Percentiles rank a stretch among this genome's conserved stretches.
Evolutionary conservation across 2,888 invertebrate species (phyloP).

Genomic region (Spodoptera exigua): DNA sequence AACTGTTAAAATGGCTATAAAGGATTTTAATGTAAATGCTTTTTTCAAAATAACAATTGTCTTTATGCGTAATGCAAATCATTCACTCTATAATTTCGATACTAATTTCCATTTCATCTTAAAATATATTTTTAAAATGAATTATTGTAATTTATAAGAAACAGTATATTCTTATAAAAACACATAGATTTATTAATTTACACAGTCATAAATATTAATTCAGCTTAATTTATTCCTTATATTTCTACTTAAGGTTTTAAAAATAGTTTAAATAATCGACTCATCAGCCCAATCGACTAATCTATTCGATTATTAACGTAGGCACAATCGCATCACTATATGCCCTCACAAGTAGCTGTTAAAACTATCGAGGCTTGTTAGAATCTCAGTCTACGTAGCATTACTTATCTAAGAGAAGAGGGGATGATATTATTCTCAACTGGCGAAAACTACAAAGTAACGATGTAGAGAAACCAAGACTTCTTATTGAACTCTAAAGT

Average conservation of each 20-base stretch:
- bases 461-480: slow-evolving; percentile 18
- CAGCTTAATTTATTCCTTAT: slow-evolving; percentile 19
- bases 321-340: slow-evolving; percentile 71
- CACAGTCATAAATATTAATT: slow-evolving; percentile 32
- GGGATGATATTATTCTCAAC: slow-evolving; percentile 17
- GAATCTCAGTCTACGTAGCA: slow-evolving; percentile 56
- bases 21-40: too few species aligned
- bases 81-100: too few species aligned
- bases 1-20: too few species aligned
- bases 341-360: slow-evolving; percentile 71
- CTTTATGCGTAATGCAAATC: too few species aligned
- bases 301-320: slow-evolving; percentile 56
- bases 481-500: slow-evolving; percentile 4
- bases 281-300: slow-evolving; percentile 45
- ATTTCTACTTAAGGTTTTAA: slow-evolving; percentile 14
- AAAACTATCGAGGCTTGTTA: slow-evolving; percentile 56
- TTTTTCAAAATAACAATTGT: too few species aligned
- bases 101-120: too few species aligned
- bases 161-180: slow-evolving; percentile 27
- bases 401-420: slow-evolving; percentile 42
- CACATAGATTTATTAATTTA: slow-evolving; percentile 38
- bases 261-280: slow-evolving; percentile 1
- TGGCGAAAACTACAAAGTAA: slow-evolving; percentile 34
- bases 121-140: too few species aligned
- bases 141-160: too few species aligned